phyloP scores from a whole-genome alignment of 2,888 invertebrate genomes.

The Sesamia inferens region DNA sequence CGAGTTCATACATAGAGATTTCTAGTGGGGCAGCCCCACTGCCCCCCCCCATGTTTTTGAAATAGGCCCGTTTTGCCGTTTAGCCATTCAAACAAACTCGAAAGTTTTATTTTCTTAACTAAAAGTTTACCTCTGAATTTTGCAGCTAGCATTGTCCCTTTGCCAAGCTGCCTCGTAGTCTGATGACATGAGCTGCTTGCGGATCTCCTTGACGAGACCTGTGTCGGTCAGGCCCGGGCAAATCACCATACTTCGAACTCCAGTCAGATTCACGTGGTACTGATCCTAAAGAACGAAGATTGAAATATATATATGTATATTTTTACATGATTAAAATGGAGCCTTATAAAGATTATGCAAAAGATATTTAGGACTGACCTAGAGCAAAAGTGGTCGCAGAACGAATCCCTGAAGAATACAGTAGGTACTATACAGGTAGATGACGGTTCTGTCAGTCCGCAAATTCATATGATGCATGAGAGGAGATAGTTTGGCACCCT shows the following conservation, averaged over 20 bases:
- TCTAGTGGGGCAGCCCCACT: too few species aligned
- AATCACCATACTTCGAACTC: conserved; percentile 92
- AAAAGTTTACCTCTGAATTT: conserved; percentile 90
- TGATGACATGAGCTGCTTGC: conserved; percentile 92
- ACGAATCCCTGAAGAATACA: background rate
- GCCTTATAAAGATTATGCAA: background rate
- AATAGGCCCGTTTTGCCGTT: background rate
- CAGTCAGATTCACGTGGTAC: conserved; percentile 93
- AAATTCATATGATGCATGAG: background rate
- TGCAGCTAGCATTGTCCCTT: conserved; percentile 91
- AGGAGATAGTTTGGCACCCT: background rate
- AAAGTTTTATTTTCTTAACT: background rate
- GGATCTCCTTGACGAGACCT: conserved; percentile 91
- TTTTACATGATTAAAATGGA: background rate
- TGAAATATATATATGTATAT: background rate
- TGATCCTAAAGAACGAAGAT: conserved; percentile 88
- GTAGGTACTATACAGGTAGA: background rate
- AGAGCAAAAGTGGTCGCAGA: conserved; percentile 3
- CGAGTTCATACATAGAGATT: too few species aligned
- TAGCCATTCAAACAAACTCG: background rate
- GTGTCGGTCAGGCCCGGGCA: conserved; percentile 93
- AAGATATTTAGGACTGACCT: background rate
- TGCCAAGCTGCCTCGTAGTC: conserved; percentile 94
- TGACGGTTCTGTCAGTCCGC: background rate
- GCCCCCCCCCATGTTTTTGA: too few species aligned